phyloP scores from a whole-genome alignment of 1,140 invertebrate genomes.

The Physella acuta region DNA sequence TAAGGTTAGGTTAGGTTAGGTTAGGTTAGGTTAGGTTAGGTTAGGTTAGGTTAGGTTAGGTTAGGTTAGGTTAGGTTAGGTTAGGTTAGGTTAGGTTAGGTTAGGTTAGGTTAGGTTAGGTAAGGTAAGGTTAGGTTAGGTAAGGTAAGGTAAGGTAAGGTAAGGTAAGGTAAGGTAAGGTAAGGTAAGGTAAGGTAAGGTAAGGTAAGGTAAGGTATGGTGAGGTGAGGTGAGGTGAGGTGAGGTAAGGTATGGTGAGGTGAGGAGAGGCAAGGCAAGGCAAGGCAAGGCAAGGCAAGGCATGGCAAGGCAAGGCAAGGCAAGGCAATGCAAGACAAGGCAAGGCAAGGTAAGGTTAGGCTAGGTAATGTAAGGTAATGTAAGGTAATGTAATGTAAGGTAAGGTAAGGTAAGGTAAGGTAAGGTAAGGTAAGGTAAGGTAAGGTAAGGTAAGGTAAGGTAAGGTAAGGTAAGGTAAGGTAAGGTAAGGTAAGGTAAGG shows the following conservation, averaged over 20 bases:
- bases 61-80: neutral
- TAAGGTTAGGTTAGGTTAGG: too few species aligned
- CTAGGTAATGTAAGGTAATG: neutral
- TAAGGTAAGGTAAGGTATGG: neutral
- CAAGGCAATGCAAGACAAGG: neutral
- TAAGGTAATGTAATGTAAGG: neutral
- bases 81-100: neutral
- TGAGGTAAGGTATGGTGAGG: neutral
- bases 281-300: neutral
- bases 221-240: neutral
- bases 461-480: neutral
- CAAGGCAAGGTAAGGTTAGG: neutral
- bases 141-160: neutral
- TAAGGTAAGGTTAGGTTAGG: neutral
- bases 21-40: too few species aligned
- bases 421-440: neutral
- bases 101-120: neutral
- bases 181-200: neutral
- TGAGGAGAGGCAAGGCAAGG: neutral
- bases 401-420: neutral
- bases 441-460: neutral
- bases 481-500: neutral
- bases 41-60: neutral
- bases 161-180: neutral
- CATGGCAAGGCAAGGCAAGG: neutral